Conservation (phyloP, 2,113 vertebrate species). For the Diadophis punctatus region DNA sequence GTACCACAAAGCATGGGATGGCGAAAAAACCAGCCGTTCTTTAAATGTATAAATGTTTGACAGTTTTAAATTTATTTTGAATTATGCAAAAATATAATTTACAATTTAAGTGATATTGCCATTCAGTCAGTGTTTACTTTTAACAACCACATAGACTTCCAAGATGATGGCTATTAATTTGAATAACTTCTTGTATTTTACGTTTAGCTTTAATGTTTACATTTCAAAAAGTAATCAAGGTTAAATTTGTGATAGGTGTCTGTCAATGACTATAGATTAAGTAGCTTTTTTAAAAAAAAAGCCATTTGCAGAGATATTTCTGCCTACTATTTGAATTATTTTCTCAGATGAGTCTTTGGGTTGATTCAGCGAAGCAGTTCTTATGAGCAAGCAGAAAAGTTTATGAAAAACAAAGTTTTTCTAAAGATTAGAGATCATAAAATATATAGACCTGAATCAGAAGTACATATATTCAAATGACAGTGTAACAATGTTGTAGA, state of each 20-base stretch:
- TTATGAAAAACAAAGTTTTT: neutral
- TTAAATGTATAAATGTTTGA: neutral
- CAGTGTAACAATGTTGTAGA: neutral
- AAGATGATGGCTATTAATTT: neutral
- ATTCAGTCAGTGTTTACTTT: neutral
- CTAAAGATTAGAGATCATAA: neutral
- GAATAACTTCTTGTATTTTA: neutral
- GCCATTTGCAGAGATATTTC: neutral
- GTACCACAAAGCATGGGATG: neutral
- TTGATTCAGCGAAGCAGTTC: neutral
- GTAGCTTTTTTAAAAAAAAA: neutral
- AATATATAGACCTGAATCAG: neutral
- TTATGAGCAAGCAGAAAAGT: neutral
- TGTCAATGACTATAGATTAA: neutral
- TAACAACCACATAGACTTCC: neutral
- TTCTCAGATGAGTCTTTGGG: neutral
- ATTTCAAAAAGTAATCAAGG: neutral
- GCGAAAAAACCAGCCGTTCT: neutral
- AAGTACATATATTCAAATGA: neutral
- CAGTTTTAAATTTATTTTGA: neutral
- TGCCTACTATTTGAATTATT: neutral
- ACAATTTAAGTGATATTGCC: neutral
- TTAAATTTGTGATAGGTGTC: neutral
- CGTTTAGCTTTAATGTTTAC: neutral
- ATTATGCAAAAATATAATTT: neutral